Evolutionary conservation across 2,888 invertebrate species (phyloP), one percentile per base, ranked within the genome.

Genomic region (Cephus sareptanus): DNA sequence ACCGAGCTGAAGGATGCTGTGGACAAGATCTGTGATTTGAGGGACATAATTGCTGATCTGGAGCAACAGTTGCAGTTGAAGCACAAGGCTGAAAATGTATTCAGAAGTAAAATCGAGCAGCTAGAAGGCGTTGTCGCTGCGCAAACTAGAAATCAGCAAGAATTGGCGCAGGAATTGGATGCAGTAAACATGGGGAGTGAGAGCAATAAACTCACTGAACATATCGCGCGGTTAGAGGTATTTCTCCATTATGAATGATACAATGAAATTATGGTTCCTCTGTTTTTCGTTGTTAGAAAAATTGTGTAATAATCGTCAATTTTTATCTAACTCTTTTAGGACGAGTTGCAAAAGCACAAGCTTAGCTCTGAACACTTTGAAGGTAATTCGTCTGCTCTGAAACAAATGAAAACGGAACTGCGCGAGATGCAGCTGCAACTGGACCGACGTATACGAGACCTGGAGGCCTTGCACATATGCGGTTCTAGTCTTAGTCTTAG

Each of bases 1-100:
- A 92, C 93, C 1, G 96, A 97, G 82, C 91, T 96, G 1, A 94
- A 96, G 90, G 94, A 95, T n/a, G 94, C 95, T 0, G 93, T 95
- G 40, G 96, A 96, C 77, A 96, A 97, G 90, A 94, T 96, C 34
- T 93, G 93, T 85, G 93, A 95, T 15, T 92, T 97, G 30, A 92
- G 96, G 56, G 97, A 97, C 79, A 95, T 97, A 76, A 96, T 97
- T 76, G 93, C 94, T 0, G 96, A 96, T 83, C 91, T 97, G 70
- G 97, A 98, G 89, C 92, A 92, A 0, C 96, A 97, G 88, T 91
- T 97, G 0, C 96, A 96, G 88, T 92, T 93, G 15, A 96, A 96
- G 88, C 92, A 93, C 0, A 91, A 93, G 0, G 93, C 93, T 74
- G 96, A 96, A 87, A 90, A 91, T 0, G 94, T 94, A 77, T 93